Evolutionary conservation across 1,140 invertebrate genomes (phyloP), one percentile per base, ranked within the genome.

Genomic region (Drosophila nigromelanica): DNA sequence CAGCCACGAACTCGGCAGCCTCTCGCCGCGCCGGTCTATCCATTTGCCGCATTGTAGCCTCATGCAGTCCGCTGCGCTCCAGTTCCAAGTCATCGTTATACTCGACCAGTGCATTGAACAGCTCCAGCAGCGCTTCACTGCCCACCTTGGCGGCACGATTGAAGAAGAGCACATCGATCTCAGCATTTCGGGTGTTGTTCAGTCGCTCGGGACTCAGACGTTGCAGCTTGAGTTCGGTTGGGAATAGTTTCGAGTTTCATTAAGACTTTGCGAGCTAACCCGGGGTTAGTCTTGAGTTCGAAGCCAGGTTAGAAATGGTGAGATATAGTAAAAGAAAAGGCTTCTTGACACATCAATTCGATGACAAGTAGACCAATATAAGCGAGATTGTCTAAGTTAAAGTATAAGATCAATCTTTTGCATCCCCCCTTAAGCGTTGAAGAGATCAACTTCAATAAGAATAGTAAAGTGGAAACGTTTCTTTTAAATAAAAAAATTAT

Each of bases 61-160:
- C 68, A 0, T 33, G 39, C 5, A 81, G 27, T 5, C 90, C 86
- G 8, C 21, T 52, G 5, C 24, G 95, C 10, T 89, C 79, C 6
- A 89, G 33, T 5, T 35, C 52, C 5, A 89, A 8, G n/a, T 76
- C 68, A 0, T 83, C 76, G 39, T 89, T 52, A 15, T 69, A 89
- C 12, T 70, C 73, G 15, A 70, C 76, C 43, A 91, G 93, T 43
- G 95, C 93, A 1, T 96, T 94, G 3, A 98, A 92, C 0, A 98
- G 93, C 90, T 97, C 96, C 95, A 98, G 96, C 77, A 97, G 95
- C 0, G 96, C 97, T 91, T 97, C 96, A 55, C 95, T 96, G 30
- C 96, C 96, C 15, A 97, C 96, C 93, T 98, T 98, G 3, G 97
- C 97, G 11, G 97, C 96, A 4, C 97, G 93, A 92, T 98, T 98